phyloP scores from a whole-genome alignment of 2,888 invertebrate genomes.

The Tridacna crocea region DNA sequence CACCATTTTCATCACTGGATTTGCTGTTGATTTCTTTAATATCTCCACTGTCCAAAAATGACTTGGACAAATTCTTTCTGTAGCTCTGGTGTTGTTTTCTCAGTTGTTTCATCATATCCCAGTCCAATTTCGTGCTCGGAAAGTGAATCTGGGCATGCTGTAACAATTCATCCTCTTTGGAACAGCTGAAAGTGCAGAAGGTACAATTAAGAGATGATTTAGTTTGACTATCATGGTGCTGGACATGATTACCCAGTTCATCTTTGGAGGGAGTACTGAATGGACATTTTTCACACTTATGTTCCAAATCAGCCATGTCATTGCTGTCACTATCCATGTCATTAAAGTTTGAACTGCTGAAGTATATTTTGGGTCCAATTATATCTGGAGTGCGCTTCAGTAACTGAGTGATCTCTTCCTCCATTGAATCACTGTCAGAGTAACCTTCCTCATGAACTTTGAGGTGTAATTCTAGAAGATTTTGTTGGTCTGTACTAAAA shows the following conservation, averaged over 20 bases:
- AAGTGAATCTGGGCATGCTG: constrained; percentile 77
- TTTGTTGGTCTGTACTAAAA: constrained; percentile 64
- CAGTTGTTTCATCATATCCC: constrained; percentile 59
- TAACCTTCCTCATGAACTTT: constrained; percentile 60
- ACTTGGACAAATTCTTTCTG: constrained; percentile 47
- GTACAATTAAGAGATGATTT: constrained; percentile 67
- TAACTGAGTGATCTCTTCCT: constrained; percentile 54
- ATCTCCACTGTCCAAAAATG: constrained; percentile 48
- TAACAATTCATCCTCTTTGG: constrained; percentile 64
- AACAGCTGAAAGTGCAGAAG: constrained; percentile 77
- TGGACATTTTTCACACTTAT: constrained; percentile 79
- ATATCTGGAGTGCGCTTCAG: constrained; percentile 61
- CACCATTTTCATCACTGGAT: constrained; percentile 37
- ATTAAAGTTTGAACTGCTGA: constrained; percentile 48
- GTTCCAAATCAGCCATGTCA: constrained; percentile 58
- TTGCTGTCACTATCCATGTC: constrained; percentile 62
- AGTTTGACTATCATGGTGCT: constrained; percentile 67
- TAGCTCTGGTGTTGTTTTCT: constrained; percentile 56
- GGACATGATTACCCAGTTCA: constrained; percentile 70
- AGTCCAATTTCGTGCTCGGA: constrained; percentile 71
- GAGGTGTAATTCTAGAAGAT: constrained; percentile 60
- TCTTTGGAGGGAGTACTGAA: constrained; percentile 72
- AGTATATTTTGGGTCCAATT: constrained; percentile 66
- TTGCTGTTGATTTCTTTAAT: constrained; percentile 37
- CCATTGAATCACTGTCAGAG: constrained; percentile 49